phyloP scores from a whole-genome alignment of 92 coral and sea anemone species.

The Parazoanthus darwini region DNA sequence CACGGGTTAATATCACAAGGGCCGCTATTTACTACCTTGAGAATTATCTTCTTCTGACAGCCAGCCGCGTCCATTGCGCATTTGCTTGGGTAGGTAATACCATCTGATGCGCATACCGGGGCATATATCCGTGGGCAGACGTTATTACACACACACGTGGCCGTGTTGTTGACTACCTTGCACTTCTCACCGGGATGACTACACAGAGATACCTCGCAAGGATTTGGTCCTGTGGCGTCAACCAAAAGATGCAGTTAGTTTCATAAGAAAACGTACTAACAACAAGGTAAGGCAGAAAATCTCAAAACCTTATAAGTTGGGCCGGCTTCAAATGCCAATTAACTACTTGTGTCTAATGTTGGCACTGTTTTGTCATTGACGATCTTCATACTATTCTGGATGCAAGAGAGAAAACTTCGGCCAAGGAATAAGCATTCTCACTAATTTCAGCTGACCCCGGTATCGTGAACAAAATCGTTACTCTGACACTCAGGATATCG shows the following conservation, averaged over 20 bases:
- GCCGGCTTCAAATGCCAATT: too few species aligned
- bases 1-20: constrained; percentile 56
- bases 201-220: constrained; percentile 62
- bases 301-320: background rate
- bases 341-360: too few species aligned
- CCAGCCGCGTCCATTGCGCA: constrained; percentile 41
- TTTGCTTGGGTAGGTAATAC: constrained; percentile 33
- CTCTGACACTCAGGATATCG: background rate
- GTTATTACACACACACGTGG: constrained; percentile 19
- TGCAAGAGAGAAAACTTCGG: background rate
- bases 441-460: too few species aligned
- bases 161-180: constrained; percentile 10
- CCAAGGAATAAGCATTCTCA: too few species aligned
- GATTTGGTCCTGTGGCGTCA: constrained; percentile 44
- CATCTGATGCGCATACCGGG: constrained; percentile 42
- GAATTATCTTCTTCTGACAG: constrained; percentile 30
- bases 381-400: too few species aligned
- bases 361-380: too few species aligned
- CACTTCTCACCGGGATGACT: constrained; percentile 52
- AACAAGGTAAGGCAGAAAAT: background rate
- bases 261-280: background rate
- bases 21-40: constrained; percentile 28
- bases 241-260: background rate
- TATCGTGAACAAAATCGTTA: background rate
- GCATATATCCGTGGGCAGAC: constrained; percentile 19